Evolutionary conservation across 2,888 invertebrate species (phyloP).

Genomic region (Rutpela maculata): DNA sequence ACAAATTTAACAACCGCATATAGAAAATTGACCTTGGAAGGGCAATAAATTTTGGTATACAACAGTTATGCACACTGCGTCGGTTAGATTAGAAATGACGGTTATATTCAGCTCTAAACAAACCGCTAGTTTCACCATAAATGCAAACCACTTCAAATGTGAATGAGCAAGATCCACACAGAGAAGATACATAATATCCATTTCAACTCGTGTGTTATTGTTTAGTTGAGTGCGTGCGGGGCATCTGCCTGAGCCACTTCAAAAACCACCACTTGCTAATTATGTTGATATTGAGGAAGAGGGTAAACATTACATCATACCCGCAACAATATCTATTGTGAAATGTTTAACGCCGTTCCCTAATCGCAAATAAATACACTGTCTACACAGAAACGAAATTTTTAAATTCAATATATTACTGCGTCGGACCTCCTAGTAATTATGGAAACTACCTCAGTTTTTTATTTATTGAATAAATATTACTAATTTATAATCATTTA

Average conservation of each 20-base stretch:
- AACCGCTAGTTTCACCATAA: slow-evolving; percentile 39
- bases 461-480: no score
- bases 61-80: background rate
- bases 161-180: slow-evolving; percentile 40
- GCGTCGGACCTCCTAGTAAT: background rate
- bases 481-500: no score
- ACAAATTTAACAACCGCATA: no score
- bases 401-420: background rate
- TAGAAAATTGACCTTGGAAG: no score
- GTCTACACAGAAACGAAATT: background rate
- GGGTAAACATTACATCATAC: slow-evolving; percentile 51
- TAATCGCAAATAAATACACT: slow-evolving; percentile 20
- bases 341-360: slow-evolving; percentile 29
- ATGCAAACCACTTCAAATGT: slow-evolving; percentile 45
- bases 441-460: no score
- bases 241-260: slow-evolving; percentile 60
- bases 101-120: slow-evolving; percentile 36
- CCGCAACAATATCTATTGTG: slow-evolving; percentile 6
- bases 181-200: slow-evolving; percentile 55
- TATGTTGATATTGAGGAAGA: slow-evolving; percentile 55
- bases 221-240: slow-evolving; percentile 57
- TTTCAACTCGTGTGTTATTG: slow-evolving; percentile 60
- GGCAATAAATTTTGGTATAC: no score
- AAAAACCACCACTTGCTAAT: slow-evolving; percentile 58
- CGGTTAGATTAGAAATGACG: slow-evolving; percentile 44